Evolutionary conservation across 2,797 vertebrate species (phyloP).

Genomic region (Enteromius thamalakanensis): DNA sequence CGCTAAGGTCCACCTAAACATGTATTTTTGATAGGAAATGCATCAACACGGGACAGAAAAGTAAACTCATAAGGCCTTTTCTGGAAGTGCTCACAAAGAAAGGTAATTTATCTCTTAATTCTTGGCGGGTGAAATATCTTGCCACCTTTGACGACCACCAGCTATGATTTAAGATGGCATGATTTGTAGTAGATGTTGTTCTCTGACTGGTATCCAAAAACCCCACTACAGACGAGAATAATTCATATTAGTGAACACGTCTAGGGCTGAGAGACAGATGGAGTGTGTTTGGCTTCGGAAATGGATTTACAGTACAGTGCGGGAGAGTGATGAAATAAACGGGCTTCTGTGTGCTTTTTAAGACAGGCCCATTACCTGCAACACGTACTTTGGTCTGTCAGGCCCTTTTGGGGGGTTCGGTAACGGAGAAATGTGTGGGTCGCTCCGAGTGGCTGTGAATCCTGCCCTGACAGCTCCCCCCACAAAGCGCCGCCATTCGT

Average conservation of each 20-base stretch:
- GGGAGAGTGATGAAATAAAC: conserved; percentile 19
- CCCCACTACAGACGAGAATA: neutral
- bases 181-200: conserved; percentile 44
- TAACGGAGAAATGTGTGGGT: conserved; percentile 54
- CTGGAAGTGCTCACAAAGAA: neutral
- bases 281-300: conserved; percentile 18
- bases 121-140: neutral
- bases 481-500: conserved; percentile 73
- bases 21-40: neutral
- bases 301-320: conserved; percentile 35
- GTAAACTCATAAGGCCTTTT: neutral
- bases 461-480: conserved; percentile 60
- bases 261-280: conserved; percentile 38
- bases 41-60: neutral
- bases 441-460: conserved; percentile 63
- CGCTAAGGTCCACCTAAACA: neutral
- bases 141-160: conserved; percentile 6
- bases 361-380: conserved; percentile 29
- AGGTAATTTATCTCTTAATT: conserved; percentile 22
- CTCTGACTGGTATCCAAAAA: conserved; percentile 32
- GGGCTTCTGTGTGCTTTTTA: conserved; percentile 15
- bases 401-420: conserved; percentile 30
- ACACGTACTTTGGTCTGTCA: conserved; percentile 33
- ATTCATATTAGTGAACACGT: conserved; percentile 39
- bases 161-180: conserved; percentile 29